Evolutionary conservation across 2,888 invertebrate genomes (phyloP).

Genomic region (Ethmia dodecea): DNA sequence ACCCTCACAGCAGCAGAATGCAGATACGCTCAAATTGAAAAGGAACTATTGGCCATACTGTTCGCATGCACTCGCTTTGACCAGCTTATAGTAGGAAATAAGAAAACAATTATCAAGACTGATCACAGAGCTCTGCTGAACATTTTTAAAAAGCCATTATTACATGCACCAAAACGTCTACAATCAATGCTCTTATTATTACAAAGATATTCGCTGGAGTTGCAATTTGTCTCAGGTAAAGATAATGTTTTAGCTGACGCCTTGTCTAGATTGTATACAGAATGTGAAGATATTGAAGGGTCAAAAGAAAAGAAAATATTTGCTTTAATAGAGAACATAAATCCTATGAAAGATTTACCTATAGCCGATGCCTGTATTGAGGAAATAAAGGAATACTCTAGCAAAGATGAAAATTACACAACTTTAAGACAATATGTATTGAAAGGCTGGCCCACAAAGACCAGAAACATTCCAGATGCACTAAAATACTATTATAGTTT

Average conservation of each 20-base stretch:
- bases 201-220: too few species aligned
- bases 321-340: too few species aligned
- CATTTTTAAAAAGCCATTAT: too few species aligned
- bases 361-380: neutral
- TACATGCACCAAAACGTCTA: too few species aligned
- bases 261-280: slow-evolving; percentile 1
- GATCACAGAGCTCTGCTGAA: too few species aligned
- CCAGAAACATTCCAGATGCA: too few species aligned
- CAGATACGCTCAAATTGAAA: slow-evolving; percentile 12
- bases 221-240: slow-evolving; percentile 1
- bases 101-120: too few species aligned
- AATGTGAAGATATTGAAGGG: neutral
- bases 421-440: too few species aligned
- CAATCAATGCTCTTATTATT: too few species aligned
- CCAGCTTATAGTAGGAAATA: slow-evolving; percentile 7
- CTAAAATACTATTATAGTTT: too few species aligned
- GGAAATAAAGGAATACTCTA: neutral
- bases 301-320: neutral
- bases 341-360: neutral
- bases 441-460: too few species aligned
- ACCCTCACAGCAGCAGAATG: slow-evolving; percentile 5
- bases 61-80: slow-evolving; percentile 13
- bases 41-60: slow-evolving; percentile 9
- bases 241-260: slow-evolving; percentile 2
- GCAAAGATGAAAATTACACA: neutral